Percentiles rank a stretch among this genome's conserved stretches.
Conservation (phyloP, 1,140 invertebrate genomes). For the Manduca sexta region DNA sequence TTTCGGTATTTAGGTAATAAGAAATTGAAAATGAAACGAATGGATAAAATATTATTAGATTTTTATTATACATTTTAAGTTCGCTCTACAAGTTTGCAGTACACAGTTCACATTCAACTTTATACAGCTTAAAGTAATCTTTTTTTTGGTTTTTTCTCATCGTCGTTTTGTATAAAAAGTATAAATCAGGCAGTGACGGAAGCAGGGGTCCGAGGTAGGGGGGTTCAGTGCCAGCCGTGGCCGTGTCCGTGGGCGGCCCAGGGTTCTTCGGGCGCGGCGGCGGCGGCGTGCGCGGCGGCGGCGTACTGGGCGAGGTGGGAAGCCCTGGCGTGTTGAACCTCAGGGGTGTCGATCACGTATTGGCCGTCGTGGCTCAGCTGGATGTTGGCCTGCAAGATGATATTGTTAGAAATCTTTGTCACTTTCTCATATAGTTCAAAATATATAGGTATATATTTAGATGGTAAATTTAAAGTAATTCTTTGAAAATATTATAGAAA, state of each 20-base stretch:
- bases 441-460: too few relatives aligned
- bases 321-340: constrained; percentile 66
- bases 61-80: constrained; percentile 48
- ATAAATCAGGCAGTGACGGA: constrained; percentile 38
- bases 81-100: constrained; percentile 54
- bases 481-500: too few relatives aligned
- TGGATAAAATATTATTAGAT: constrained; percentile 17
- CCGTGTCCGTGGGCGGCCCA: constrained; percentile 40
- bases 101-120: constrained; percentile 58
- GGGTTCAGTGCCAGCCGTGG: constrained; percentile 57
- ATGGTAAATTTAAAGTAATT: too few relatives aligned
- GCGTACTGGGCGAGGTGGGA: constrained; percentile 59
- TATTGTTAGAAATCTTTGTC: too few relatives aligned
- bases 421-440: too few relatives aligned
- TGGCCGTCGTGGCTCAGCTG: constrained; percentile 71
- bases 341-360: constrained; percentile 68
- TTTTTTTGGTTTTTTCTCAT: constrained; percentile 58
- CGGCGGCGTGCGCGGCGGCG: constrained; percentile 56
- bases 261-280: constrained; percentile 53
- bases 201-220: constrained; percentile 49
- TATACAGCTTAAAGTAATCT: constrained; percentile 51
- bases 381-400: constrained; percentile 47
- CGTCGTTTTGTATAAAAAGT: constrained; percentile 63
- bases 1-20: too few relatives aligned
- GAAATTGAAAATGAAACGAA: not conserved